Conservation (phyloP, 2,888 invertebrate genomes). For the Lycocerus yunnanus region DNA sequence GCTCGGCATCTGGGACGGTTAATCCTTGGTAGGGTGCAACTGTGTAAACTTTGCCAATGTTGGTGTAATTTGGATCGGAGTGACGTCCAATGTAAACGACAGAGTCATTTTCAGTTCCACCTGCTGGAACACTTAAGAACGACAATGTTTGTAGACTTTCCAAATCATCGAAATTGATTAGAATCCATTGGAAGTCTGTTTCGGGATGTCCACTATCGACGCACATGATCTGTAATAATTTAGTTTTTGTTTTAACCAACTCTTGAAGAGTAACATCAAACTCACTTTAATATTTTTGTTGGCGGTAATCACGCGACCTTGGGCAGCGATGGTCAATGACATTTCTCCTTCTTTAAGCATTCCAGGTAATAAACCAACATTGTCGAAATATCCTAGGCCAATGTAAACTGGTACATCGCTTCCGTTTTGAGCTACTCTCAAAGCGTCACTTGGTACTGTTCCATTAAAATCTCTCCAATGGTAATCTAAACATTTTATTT, state of each 20-base stretch:
- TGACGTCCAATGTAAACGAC: neutral
- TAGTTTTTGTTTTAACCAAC: neutral
- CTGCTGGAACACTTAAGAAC: neutral
- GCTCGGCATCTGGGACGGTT: neutral
- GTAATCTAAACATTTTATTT: neutral
- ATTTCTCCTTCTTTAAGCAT: neutral
- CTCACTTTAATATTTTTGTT: neutral
- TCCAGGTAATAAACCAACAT: neutral
- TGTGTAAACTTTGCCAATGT: conserved; percentile 4
- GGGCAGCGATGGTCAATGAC: neutral
- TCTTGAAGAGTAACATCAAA: too few species aligned
- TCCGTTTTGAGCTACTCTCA: neutral
- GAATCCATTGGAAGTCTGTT: neutral
- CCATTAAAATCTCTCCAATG: neutral
- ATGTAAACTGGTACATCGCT: neutral
- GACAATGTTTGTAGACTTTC: neutral
- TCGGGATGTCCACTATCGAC: neutral
- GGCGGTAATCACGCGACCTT: neutral
- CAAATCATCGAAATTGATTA: neutral
- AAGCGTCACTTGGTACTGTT: neutral
- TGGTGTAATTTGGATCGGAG: neutral
- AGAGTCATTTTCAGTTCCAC: neutral
- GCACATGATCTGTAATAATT: neutral
- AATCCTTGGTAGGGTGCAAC: neutral
- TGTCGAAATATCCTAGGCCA: neutral